A percentile compares a stretch with the other conserved stretches of the same genome.
Conservation (phyloP, 2,888 invertebrate species). For the Nudaria mundana region DNA sequence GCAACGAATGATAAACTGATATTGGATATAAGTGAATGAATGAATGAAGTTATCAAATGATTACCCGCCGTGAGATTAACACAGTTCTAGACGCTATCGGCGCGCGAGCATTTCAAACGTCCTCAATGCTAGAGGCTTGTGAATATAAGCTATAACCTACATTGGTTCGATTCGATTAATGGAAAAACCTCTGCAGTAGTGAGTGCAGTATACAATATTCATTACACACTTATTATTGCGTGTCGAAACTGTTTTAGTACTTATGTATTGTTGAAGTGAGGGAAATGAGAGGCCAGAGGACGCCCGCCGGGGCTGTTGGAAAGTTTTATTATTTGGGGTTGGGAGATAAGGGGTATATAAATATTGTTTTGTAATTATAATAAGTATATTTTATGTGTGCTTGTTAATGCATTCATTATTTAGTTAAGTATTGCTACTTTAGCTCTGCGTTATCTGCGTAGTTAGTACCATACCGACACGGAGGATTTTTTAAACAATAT, state of each 20-base stretch:
- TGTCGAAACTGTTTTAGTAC: conserved; percentile 7
- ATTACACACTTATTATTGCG: conserved; percentile 22
- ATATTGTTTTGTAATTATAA: conserved; percentile 6
- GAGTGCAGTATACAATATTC: conserved; percentile 3
- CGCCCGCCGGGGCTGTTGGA: conserved; percentile 1
- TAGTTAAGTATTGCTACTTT: no score
- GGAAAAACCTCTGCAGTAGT: not conserved
- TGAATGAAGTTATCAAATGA: conserved; percentile 1
- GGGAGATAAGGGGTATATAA: conserved; percentile 11
- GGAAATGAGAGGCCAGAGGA: not conserved
- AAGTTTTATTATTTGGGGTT: conserved; percentile 13
- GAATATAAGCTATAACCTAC: not conserved
- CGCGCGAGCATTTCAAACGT: not conserved
- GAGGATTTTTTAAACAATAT: no score
- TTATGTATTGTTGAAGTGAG: not conserved
- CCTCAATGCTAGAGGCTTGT: not conserved
- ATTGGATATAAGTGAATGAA: conserved; percentile 1
- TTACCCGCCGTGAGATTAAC: not conserved
- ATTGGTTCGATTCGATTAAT: not conserved
- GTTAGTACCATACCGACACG: no score
- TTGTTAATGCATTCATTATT: conserved; percentile 7
- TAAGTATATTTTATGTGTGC: conserved; percentile 9
- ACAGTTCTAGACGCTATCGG: not conserved
- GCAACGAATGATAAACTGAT: conserved; percentile 1
- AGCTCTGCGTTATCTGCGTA: no score